These are phyloP conservation scores for Deilephila porcellus DNA, from an alignment of 2,888 invertebrate genomes.

Conservation along the genomic window DNA sequence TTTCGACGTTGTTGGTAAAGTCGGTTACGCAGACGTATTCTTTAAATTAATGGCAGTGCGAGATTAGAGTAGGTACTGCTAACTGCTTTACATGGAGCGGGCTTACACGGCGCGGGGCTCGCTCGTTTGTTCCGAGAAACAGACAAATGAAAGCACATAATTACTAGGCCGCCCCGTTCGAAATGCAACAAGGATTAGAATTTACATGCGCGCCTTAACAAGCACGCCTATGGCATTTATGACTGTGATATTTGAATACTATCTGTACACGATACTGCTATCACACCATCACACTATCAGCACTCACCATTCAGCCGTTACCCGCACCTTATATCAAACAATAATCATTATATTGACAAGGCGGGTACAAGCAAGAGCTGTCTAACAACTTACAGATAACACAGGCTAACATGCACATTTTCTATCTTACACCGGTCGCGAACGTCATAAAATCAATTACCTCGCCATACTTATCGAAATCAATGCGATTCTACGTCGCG, in stretches of 20 bases:
- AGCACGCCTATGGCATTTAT: conserved; percentile 82
- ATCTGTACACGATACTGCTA: conserved; percentile 36
- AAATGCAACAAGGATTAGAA: conserved; percentile 84
- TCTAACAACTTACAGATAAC: conserved; percentile 2
- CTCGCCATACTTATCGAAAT: conserved; percentile 4
- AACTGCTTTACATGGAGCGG: conserved; percentile 83
- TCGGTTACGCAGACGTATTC: conserved; percentile 82
- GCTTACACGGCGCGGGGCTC: conserved; percentile 71
- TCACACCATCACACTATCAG: not conserved
- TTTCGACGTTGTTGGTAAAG: conserved; percentile 79
- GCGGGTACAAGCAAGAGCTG: not conserved
- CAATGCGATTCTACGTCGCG: not conserved
- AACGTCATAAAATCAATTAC: conserved; percentile 19
- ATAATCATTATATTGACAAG: conserved; percentile 18
- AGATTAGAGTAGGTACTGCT: conserved; percentile 84
- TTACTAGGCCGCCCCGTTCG: conserved; percentile 82
- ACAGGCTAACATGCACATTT: conserved; percentile 16
- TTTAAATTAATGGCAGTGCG: conserved; percentile 82
- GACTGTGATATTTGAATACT: conserved; percentile 77
- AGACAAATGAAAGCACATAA: conserved; percentile 85
- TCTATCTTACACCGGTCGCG: not conserved
- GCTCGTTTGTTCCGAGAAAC: conserved; percentile 81
- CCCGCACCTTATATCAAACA: conserved; percentile 11
- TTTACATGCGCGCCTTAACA: conserved; percentile 80
- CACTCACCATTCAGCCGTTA: conserved; percentile 1